Evolutionary conservation across 2,888 invertebrate genomes (phyloP), one percentile per base, ranked within the genome.

Genomic region (Torymus aiolomorphi): DNA sequence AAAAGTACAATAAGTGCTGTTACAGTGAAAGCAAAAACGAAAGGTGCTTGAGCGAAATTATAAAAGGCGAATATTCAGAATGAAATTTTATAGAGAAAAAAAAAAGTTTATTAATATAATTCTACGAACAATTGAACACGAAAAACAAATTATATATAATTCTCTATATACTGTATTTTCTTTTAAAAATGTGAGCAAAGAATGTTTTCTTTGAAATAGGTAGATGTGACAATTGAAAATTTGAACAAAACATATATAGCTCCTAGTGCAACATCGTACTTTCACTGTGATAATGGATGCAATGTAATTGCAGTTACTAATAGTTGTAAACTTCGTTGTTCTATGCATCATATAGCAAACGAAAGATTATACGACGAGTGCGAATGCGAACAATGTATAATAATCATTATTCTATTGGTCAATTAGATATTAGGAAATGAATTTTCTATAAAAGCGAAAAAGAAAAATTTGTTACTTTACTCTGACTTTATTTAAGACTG

Each of bases 1-100:
- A 84, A 85, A 84, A 76, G 71, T 85, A 84, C 83, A 83, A 73
- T 83, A 83, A 83, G 83, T 83, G 77, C 83, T 82, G 84, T 85
- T 84, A 83, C 76, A 83, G 83, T 84, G 80, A 83, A 84, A 83
- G 78, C 20, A 24, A 81, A 65, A 24, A 78, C 54, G 31, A 63
- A 59, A 57, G 67, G 54, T 76, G 59, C 49, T 81, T 42, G 54
- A 69, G 71, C 66, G 42, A 66, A 80, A 69, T 74, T 65, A 61
- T 70, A 52, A 73, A 51, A 67, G 51, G 24, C 2, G 20, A 67
- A 63, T 62, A 63, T 69, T 74, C 31, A 63, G 24, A 72, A 65
- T 70, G 24, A 59, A 61, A 67, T 31, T 69, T 49, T 49, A 18
- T 63, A 59, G 12, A 51, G 8, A n/a, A n/a, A n/a, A 54, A 51